phyloP scores from a whole-genome alignment of 2,888 invertebrate species.

The Euzetes globulus region DNA sequence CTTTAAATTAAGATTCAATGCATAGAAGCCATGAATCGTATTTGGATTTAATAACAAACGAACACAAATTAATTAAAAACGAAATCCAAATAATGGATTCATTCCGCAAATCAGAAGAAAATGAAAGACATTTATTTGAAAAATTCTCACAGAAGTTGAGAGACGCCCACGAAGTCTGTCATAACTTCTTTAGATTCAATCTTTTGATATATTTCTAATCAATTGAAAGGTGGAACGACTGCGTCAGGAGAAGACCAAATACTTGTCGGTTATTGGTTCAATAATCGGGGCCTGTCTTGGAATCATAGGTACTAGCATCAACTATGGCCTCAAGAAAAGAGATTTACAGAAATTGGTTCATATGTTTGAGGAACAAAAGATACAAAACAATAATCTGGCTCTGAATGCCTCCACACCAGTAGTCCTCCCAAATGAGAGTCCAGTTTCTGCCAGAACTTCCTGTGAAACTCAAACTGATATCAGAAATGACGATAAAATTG shows the following conservation, averaged over 20 bases:
- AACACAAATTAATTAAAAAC: conserved; percentile 35
- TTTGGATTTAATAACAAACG: conserved; percentile 33
- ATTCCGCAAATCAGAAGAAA: conserved; percentile 26
- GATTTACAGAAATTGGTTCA: conserved; percentile 24
- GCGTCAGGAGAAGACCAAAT: conserved; percentile 32
- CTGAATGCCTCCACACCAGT: background rate
- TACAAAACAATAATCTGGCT: background rate
- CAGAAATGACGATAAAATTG: conserved; percentile 1
- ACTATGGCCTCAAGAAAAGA: conserved; percentile 27
- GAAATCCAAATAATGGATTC: conserved; percentile 16
- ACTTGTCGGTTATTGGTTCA: conserved; percentile 27
- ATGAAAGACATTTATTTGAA: conserved; percentile 30
- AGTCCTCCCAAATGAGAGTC: background rate
- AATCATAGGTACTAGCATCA: conserved; percentile 28
- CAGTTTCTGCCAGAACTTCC: background rate
- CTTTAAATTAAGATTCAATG: background rate
- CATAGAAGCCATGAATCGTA: conserved; percentile 31
- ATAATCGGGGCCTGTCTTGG: conserved; percentile 36
- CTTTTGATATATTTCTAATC: background rate
- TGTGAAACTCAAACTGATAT: background rate
- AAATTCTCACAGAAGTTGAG: conserved; percentile 32
- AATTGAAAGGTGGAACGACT: conserved; percentile 22
- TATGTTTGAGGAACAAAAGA: background rate
- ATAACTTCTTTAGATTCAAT: background rate
- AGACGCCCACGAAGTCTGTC: conserved; percentile 32